A percentile compares a stretch with the other conserved stretches of the same genome.
Evolutionary conservation across 2,797 vertebrate genomes (phyloP).

Genomic region (Silurus lanzhouensis): DNA sequence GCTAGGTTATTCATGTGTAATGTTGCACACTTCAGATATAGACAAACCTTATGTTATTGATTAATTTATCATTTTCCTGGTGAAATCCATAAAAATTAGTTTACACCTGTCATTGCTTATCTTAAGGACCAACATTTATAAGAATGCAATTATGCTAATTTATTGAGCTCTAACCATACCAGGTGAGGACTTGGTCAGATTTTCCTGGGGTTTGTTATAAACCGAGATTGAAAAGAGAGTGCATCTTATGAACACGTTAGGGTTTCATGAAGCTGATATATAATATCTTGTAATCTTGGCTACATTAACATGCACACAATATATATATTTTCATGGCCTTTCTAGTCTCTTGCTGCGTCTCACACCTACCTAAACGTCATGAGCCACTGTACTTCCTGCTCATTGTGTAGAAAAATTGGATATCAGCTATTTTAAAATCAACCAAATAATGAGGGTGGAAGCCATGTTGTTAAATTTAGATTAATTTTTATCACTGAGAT

Average conservation of each 20-base stretch:
- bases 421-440: neutral
- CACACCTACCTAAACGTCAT: neutral
- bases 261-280: too few relatives aligned
- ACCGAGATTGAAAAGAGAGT: too few relatives aligned
- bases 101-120: neutral
- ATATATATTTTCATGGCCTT: too few relatives aligned
- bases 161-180: neutral
- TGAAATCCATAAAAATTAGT: neutral
- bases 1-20: neutral
- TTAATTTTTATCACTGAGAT: neutral
- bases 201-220: neutral
- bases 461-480: neutral
- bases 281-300: too few relatives aligned
- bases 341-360: neutral
- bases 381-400: neutral
- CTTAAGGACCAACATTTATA: neutral
- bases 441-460: neutral
- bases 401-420: neutral
- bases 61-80: neutral
- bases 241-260: too few relatives aligned
- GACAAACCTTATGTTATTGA: neutral
- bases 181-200: neutral
- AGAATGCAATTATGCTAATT: neutral
- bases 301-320: too few relatives aligned
- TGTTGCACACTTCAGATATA: neutral